phyloP scores from a whole-genome alignment of 2,113 vertebrate genomes.

The Myotis davidii region DNA sequence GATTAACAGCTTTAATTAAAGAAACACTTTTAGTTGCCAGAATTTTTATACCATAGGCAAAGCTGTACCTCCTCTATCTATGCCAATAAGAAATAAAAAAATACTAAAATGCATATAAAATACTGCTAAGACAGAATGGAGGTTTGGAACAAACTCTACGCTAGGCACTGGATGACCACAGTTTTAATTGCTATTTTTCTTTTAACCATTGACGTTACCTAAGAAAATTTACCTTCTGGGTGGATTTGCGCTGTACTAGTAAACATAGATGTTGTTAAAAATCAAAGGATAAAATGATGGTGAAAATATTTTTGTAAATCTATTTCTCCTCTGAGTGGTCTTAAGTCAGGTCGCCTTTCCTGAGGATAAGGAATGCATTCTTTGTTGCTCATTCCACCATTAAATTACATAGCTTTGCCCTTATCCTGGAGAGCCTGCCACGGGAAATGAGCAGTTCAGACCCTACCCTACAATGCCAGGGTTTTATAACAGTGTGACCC shows the following conservation, averaged over 20 bases:
- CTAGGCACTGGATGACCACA: neutral
- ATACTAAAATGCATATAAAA: neutral
- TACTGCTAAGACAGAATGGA: neutral
- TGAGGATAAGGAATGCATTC: neutral
- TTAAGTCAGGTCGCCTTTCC: neutral
- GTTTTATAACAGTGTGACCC: neutral
- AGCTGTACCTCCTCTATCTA: neutral
- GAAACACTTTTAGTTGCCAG: neutral
- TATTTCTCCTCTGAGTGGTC: neutral
- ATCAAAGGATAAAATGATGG: neutral
- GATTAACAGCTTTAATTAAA: neutral
- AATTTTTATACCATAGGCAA: neutral
- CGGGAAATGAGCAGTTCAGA: neutral
- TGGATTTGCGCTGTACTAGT: neutral
- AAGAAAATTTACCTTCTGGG: neutral
- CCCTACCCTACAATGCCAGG: neutral
- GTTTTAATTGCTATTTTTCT: neutral
- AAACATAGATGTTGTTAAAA: neutral
- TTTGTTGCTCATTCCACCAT: neutral
- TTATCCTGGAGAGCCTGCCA: neutral
- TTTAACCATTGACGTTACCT: neutral
- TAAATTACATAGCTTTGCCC: conserved; percentile 47
- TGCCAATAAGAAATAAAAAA: neutral
- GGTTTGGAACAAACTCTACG: neutral
- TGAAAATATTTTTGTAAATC: neutral